These are phyloP conservation scores for Arrhamphus sclerolepis DNA, from an alignment of 2,797 vertebrate species.

Conservation along the genomic window DNA sequence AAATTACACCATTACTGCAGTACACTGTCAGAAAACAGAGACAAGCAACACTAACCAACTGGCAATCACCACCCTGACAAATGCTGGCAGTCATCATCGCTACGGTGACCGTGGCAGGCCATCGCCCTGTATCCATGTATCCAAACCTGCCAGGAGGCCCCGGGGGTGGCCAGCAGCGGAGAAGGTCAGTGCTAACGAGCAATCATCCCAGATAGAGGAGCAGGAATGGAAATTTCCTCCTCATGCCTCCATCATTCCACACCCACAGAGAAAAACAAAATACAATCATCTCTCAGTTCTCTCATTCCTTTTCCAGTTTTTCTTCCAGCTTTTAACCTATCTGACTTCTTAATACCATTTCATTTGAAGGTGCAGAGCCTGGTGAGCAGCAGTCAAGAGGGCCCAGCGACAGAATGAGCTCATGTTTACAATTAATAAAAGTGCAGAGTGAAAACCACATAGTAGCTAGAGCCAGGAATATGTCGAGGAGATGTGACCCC, in stretches of 20 bases:
- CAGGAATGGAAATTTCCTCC: conserved; percentile 30
- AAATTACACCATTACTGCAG: conserved; percentile 50
- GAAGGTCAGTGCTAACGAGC: conserved; percentile 71
- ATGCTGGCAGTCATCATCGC: conserved; percentile 45
- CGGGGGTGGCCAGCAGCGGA: conserved; percentile 64
- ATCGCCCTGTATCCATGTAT: conserved; percentile 49
- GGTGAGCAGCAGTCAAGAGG: conserved; percentile 31
- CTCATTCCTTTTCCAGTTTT: neutral
- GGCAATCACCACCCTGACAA: conserved; percentile 49
- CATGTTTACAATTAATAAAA: conserved; percentile 74
- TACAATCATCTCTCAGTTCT: conserved; percentile 24
- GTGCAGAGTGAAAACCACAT: conserved; percentile 56
- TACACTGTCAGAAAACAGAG: conserved; percentile 51
- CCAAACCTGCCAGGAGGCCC: conserved; percentile 67
- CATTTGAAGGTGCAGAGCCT: conserved; percentile 40
- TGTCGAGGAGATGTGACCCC: conserved; percentile 51
- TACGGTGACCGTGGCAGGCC: conserved; percentile 54
- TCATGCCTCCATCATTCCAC: conserved; percentile 61
- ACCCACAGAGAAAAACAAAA: conserved; percentile 61
- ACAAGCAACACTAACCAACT: conserved; percentile 43
- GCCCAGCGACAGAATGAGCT: conserved; percentile 64
- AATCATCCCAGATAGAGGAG: conserved; percentile 58
- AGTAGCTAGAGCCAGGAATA: conserved; percentile 46
- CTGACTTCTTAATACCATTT: conserved; percentile 31
- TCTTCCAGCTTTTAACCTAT: conserved; percentile 2